These are phyloP conservation scores for Laticauda colubrina DNA, from an alignment of 2,113 vertebrate genomes.

Conservation along the genomic window DNA sequence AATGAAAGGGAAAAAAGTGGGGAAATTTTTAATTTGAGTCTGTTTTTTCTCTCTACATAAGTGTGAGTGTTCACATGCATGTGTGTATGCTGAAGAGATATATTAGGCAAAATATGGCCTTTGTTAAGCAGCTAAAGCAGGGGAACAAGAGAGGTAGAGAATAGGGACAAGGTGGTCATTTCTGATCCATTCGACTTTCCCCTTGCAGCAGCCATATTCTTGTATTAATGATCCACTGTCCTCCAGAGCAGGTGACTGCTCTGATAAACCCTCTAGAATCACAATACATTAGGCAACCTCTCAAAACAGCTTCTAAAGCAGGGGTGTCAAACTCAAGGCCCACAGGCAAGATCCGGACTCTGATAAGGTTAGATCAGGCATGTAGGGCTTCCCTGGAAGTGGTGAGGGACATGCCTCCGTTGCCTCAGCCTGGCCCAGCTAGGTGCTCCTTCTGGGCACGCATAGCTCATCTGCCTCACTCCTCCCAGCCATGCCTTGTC, in stretches of 20 bases:
- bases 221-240: neutral
- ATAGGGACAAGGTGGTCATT: neutral
- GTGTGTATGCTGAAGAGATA: neutral
- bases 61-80: neutral
- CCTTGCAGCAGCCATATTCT: neutral
- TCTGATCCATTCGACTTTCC: neutral
- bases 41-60: neutral
- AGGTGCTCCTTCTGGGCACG: too few species aligned
- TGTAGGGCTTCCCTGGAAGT: too few species aligned
- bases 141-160: neutral
- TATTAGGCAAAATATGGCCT: neutral
- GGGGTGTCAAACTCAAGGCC: too few species aligned
- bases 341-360: too few species aligned
- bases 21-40: neutral
- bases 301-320: neutral
- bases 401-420: too few species aligned
- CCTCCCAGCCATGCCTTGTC: too few species aligned
- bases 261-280: neutral
- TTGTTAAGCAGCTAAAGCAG: neutral
- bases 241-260: neutral
- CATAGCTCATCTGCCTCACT: too few species aligned
- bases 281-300: neutral
- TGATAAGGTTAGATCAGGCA: too few species aligned
- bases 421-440: too few species aligned
- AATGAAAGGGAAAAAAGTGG: constrained; percentile 57